phyloP scores from a whole-genome alignment of 1,140 invertebrate genomes.

The Pomacea maculata region DNA sequence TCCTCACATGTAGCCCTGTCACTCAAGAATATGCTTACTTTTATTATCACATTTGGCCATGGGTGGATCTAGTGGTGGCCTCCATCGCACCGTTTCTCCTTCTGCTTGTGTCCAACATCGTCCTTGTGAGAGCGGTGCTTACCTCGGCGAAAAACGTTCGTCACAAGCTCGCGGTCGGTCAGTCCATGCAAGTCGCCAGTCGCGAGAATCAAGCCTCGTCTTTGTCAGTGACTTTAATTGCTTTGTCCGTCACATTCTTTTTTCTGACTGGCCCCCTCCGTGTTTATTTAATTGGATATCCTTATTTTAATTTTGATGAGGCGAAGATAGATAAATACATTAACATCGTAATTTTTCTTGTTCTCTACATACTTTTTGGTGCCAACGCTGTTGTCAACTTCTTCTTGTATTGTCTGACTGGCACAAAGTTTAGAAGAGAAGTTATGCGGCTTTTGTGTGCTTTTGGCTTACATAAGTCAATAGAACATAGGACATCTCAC shows the following conservation, averaged over 20 bases:
- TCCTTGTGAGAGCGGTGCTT: not conserved
- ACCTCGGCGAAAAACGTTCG: not conserved
- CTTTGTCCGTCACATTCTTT: constrained; percentile 33
- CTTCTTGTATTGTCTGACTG: constrained; percentile 26
- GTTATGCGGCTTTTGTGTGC: not conserved
- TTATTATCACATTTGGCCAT: constrained; percentile 28
- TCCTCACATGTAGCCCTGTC: not conserved
- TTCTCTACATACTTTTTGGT: constrained; percentile 16
- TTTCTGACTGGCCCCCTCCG: constrained; percentile 32
- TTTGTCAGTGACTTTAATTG: constrained; percentile 29
- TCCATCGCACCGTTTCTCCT: not conserved
- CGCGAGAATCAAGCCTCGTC: constrained; percentile 6
- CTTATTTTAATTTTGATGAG: constrained; percentile 13
- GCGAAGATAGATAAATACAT: too few species aligned
- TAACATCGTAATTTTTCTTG: too few species aligned
- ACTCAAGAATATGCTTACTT: constrained; percentile 20
- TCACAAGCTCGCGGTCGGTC: not conserved
- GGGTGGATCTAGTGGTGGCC: constrained; percentile 32
- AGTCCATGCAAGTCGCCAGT: too few species aligned
- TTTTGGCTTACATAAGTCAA: too few species aligned
- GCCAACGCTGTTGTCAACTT: constrained; percentile 28
- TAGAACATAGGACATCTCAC: too few species aligned
- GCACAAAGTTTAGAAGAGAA: constrained; percentile 26
- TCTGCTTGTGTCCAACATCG: not conserved
- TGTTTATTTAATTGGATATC: constrained; percentile 13